Evolutionary conservation across 2,888 invertebrate species (phyloP).

Genomic region (Alviniconcha strummeri): DNA sequence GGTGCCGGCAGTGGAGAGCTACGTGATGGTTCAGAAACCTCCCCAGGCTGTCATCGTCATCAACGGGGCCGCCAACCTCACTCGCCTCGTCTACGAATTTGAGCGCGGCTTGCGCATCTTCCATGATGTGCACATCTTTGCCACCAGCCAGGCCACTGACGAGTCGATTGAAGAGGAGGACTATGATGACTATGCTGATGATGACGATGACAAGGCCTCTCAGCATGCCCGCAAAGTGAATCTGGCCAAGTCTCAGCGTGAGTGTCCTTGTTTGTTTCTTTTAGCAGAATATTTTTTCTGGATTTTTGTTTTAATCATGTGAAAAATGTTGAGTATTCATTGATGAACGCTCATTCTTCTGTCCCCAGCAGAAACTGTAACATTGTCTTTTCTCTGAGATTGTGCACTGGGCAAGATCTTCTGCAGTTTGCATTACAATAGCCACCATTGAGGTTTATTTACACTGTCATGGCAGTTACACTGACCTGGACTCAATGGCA

Average conservation of each 20-base stretch:
- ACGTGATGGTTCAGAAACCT: constrained; percentile 90
- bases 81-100: constrained; percentile 90
- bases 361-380: no score
- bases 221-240: constrained; percentile 48
- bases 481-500: no score
- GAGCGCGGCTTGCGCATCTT: constrained; percentile 90
- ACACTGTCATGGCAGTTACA: no score
- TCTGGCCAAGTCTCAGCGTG: constrained; percentile 49
- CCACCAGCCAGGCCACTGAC: constrained; percentile 57
- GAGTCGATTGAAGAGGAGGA: constrained; percentile 45
- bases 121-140: constrained; percentile 85
- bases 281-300: no score
- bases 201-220: constrained; percentile 43
- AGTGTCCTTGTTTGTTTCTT: constrained; percentile 33
- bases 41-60: constrained; percentile 89
- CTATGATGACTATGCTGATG: constrained; percentile 41
- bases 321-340: no score
- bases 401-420: no score
- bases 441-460: no score
- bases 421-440: no score
- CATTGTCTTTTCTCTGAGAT: no score
- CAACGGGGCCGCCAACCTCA: constrained; percentile 85
- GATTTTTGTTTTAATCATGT: no score
- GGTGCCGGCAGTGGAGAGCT: constrained; percentile 80
- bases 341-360: no score